Percentiles rank a stretch among this genome's conserved stretches.
Evolutionary conservation across 2,888 invertebrate genomes (phyloP).

Genomic region (Taenaris catops): DNA sequence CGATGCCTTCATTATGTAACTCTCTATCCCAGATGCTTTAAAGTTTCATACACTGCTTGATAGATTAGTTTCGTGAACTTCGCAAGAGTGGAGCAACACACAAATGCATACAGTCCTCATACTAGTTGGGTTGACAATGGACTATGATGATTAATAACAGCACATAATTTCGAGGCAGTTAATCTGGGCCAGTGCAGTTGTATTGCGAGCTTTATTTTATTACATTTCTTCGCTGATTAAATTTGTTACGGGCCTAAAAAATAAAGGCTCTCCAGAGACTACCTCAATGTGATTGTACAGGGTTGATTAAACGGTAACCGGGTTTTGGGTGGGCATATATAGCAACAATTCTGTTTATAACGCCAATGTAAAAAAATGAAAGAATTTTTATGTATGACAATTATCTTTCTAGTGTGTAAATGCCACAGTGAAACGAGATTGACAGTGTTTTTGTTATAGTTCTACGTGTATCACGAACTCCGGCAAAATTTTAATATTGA

Average conservation of each 20-base stretch:
- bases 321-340: constrained; percentile 4
- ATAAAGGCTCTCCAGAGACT: constrained; percentile 4
- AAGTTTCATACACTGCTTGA: constrained; percentile 8
- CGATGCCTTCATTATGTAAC: constrained; percentile 26
- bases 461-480: too few species aligned
- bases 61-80: constrained; percentile 13
- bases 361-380: too few species aligned
- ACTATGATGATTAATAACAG: constrained; percentile 7
- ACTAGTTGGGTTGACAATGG: constrained; percentile 8
- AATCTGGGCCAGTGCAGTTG: constrained; percentile 7
- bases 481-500: too few species aligned
- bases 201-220: constrained; percentile 7
- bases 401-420: too few species aligned
- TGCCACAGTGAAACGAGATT: too few species aligned
- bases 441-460: too few species aligned
- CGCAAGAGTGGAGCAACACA: neutral
- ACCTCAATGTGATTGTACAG: constrained; percentile 9
- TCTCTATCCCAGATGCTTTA: constrained; percentile 12
- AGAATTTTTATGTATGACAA: too few species aligned
- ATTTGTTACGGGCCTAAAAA: constrained; percentile 12
- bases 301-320: constrained; percentile 9
- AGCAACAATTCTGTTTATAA: too few species aligned
- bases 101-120: neutral
- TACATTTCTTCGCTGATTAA: constrained; percentile 10
- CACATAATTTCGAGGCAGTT: constrained; percentile 8